Base-by-base conservation (phyloP, 2,797 vertebrate genomes). In the Parambassis ranga region DNA sequence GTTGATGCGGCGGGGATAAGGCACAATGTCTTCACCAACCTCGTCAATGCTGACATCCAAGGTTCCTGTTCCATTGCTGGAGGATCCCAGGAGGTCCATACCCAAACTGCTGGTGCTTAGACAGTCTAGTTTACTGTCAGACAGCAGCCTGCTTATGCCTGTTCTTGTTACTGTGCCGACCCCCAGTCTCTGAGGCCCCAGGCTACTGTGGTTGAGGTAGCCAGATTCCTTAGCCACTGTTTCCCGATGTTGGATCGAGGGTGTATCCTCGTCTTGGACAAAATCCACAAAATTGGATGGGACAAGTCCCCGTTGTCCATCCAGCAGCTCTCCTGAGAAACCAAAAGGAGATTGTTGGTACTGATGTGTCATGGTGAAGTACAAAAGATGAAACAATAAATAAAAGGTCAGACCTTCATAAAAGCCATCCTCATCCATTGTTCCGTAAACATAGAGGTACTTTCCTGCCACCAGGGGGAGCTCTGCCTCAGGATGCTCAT, bases 241-340 rank as follows among this genome's bases (percentile, higher is more conserved):
- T 69, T 94, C 92, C 74, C 92, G 89, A 1, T 87, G 79, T 51
- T 92, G 86, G 3, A 91, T 83, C 11, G 93, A 66, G 19, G 92
- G 65, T 1, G 87, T 89, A 73, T 95, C 95, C 0, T 91, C 95
- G 66, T 98, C 96, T 82, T 98, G 94, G 30, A 96, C 84, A 71
- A 98, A 95, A 75, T 99, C 97, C 88, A 99, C 96, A 42, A 99
- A 99, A 90, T 99, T 99, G 61, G 98, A 99, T 18, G 97, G 98
- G 65, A 99, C 97, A 1, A 99, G 91, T 14, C 97, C 98, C 86
- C 95, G 88, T 74, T 97, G 96, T 43, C 98, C 98, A 5, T 98
- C 96, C 74, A 99, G 88, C 42, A 99, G 93, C 75, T 99, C 97
- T 33, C 98, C 97, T 99, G 89, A 36, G 39, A 1, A 46, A 60